Evolutionary conservation across 2,888 invertebrate genomes (phyloP).

Genomic region (Chymomyza procnemis): DNA sequence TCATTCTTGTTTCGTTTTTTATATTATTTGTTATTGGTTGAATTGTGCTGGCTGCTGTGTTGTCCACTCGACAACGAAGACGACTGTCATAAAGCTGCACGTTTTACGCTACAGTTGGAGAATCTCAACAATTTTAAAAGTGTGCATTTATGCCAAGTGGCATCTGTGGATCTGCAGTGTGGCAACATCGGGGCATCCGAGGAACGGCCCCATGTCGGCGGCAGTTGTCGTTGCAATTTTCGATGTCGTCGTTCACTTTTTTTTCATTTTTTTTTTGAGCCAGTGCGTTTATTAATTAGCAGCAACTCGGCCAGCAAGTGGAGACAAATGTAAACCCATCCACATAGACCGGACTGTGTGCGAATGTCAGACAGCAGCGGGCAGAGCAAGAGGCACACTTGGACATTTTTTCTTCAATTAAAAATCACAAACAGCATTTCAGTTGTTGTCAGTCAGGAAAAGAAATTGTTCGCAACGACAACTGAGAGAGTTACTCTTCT

Average conservation of each 20-base stretch:
- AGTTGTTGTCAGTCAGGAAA: slow-evolving; percentile 46
- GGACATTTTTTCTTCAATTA: slow-evolving; percentile 59
- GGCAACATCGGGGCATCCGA: slow-evolving; percentile 42
- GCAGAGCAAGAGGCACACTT: neutral
- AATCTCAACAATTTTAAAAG: slow-evolving; percentile 73
- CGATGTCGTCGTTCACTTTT: slow-evolving; percentile 28
- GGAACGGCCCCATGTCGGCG: slow-evolving; percentile 7
- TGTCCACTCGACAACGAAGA: slow-evolving; percentile 33
- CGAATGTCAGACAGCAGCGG: neutral
- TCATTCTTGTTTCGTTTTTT: slow-evolving; percentile 16
- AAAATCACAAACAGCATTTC: slow-evolving; percentile 64
- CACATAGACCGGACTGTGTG: neutral
- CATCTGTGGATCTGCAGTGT: slow-evolving; percentile 42
- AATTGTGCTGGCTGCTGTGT: slow-evolving; percentile 11
- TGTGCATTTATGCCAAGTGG: slow-evolving; percentile 73
- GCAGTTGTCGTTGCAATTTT: slow-evolving; percentile 36
- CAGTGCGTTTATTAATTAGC: slow-evolving; percentile 69
- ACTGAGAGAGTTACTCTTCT: neutral
- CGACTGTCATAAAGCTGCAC: slow-evolving; percentile 68
- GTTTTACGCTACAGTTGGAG: slow-evolving; percentile 71
- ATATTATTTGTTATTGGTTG: neutral
- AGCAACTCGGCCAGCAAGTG: slow-evolving; percentile 34
- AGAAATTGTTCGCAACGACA: slow-evolving; percentile 51
- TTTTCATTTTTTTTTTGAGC: slow-evolving; percentile 22
- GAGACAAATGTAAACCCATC: slow-evolving; percentile 17